Conservation (phyloP, 2,113 vertebrate species). For the Platichthys stellatus region DNA sequence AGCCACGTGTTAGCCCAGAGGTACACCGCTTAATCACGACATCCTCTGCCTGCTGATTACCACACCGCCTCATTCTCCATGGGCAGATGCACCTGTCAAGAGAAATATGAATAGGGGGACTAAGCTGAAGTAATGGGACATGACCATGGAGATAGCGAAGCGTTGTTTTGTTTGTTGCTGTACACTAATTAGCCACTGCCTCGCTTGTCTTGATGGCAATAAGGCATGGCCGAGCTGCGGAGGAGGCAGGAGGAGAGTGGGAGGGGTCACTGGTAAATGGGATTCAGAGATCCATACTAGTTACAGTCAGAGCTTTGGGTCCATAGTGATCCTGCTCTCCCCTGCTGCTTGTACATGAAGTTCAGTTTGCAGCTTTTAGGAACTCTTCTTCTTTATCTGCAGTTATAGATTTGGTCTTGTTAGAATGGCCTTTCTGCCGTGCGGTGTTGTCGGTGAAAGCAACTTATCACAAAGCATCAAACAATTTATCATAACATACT, state of each 20-base stretch:
- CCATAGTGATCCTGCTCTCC: conserved; percentile 4
- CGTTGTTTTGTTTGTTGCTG: conserved; percentile 72
- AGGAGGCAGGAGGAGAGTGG: conserved; percentile 30
- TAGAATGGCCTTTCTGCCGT: too few species aligned
- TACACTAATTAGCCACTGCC: conserved; percentile 70
- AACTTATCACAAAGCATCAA: neutral
- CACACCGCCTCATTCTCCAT: conserved; percentile 65
- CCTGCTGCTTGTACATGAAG: conserved; percentile 16
- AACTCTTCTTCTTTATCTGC: conserved; percentile 32
- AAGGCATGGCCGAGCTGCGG: conserved; percentile 28
- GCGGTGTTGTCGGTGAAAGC: neutral
- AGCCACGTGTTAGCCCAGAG: conserved; percentile 63
- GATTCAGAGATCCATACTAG: conserved; percentile 45
- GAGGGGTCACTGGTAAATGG: conserved; percentile 37
- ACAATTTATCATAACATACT: conserved; percentile 8
- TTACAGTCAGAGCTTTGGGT: conserved; percentile 23
- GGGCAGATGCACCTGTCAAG: conserved; percentile 77
- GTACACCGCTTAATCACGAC: conserved; percentile 70
- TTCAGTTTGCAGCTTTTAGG: conserved; percentile 28
- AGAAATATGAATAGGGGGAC: conserved; percentile 72
- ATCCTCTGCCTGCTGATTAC: conserved; percentile 66
- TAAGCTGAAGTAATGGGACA: conserved; percentile 75
- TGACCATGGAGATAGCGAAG: conserved; percentile 67
- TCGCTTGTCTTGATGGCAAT: conserved; percentile 54
- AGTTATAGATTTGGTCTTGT: conserved; percentile 33